Conservation (phyloP, 2,888 invertebrate species). For the Myathropa florea region DNA sequence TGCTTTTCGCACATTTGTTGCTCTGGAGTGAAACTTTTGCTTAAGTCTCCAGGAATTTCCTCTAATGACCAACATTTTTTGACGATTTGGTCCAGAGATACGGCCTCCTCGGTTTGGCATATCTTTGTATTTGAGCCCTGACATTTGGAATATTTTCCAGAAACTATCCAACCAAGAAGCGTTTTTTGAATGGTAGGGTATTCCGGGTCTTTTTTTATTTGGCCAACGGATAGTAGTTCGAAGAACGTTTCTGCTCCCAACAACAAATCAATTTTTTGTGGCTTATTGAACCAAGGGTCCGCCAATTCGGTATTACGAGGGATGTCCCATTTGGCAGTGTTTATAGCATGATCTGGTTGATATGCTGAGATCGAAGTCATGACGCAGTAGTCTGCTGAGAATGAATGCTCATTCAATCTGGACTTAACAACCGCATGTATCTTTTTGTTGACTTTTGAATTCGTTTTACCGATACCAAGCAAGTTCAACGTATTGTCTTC, state of each 20-base stretch:
- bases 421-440: slow-evolving; percentile 37
- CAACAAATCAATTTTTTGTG: slow-evolving; percentile 30
- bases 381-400: slow-evolving; percentile 35
- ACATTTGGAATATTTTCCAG: slow-evolving; percentile 36
- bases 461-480: slow-evolving; percentile 33
- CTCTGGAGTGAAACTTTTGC: slow-evolving; percentile 13
- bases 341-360: slow-evolving; percentile 25
- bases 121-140: background rate
- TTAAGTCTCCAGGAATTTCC: slow-evolving; percentile 28
- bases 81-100: slow-evolving; percentile 27
- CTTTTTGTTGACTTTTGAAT: background rate
- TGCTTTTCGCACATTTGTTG: background rate
- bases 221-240: background rate
- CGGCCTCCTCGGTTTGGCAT: slow-evolving; percentile 6
- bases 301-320: slow-evolving; percentile 41
- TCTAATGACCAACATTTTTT: slow-evolving; percentile 52
- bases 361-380: slow-evolving; percentile 29
- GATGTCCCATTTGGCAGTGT: slow-evolving; percentile 28
- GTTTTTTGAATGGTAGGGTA: slow-evolving; percentile 49
- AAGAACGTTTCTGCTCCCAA: slow-evolving; percentile 37
- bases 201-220: slow-evolving; percentile 28
- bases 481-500: slow-evolving; percentile 14
- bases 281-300: slow-evolving; percentile 44
- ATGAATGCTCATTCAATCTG: slow-evolving; percentile 11
- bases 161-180: slow-evolving; percentile 47